These are phyloP conservation scores for Piaya cayana DNA, from an alignment of 2,113 vertebrate genomes.

Conservation along the genomic window DNA sequence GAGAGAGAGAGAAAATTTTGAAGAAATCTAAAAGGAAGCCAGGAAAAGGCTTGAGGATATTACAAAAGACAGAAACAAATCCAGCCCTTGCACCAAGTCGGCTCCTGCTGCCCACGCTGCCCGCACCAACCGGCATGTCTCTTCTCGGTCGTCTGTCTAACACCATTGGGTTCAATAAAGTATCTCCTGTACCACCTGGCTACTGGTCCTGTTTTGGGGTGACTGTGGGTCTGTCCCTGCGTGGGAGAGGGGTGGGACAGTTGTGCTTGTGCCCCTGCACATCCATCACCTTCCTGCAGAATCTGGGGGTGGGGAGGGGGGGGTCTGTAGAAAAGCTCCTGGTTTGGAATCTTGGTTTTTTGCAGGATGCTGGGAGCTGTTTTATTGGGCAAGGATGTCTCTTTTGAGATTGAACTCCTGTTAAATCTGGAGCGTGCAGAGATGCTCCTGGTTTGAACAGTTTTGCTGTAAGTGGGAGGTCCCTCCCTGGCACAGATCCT, in stretches of 20 bases:
- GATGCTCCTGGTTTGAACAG: background rate
- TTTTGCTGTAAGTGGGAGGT: background rate
- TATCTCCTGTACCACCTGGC: conserved; percentile 71
- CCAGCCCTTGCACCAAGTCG: conserved; percentile 62
- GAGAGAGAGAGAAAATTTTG: conserved; percentile 23
- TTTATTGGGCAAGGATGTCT: accelerated
- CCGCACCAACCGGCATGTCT: conserved; percentile 72
- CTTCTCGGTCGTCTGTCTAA: conserved; percentile 74
- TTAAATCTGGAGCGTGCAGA: background rate
- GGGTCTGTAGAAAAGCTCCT: accelerated
- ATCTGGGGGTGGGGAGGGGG: background rate
- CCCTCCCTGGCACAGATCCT: background rate
- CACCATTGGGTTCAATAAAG: conserved; percentile 81
- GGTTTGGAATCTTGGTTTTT: background rate
- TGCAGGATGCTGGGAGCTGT: background rate
- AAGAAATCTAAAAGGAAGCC: conserved; percentile 40
- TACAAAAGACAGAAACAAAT: conserved; percentile 43
- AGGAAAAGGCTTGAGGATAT: conserved; percentile 59
- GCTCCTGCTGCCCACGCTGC: conserved; percentile 66
- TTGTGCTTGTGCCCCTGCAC: accelerated
- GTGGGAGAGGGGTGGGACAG: background rate
- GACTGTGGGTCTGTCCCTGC: background rate
- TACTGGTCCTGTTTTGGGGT: conserved; percentile 42
- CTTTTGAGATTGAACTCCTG: accelerated
- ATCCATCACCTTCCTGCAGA: accelerated